phyloP scores from a whole-genome alignment of 2,797 vertebrate species.

The Loris lydekkerianus region DNA sequence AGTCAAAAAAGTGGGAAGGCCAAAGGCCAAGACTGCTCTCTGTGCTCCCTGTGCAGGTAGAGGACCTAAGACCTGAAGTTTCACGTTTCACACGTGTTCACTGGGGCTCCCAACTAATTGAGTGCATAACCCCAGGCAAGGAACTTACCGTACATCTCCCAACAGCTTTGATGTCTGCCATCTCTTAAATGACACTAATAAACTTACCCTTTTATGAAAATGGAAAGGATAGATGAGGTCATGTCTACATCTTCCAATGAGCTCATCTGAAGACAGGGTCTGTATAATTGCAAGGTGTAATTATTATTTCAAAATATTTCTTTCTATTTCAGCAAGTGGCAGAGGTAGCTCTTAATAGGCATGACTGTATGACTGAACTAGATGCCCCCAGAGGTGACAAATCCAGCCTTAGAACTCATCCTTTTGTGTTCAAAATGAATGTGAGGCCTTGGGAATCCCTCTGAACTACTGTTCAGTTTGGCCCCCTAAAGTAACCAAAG shows the following conservation, averaged over 20 bases:
- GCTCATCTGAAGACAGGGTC: slow-evolving; percentile 66
- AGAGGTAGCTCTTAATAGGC: not conserved
- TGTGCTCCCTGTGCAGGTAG: not conserved
- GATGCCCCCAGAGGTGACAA: not conserved
- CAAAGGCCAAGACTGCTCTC: not conserved
- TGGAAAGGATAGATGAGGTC: slow-evolving; percentile 66
- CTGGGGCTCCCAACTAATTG: not conserved
- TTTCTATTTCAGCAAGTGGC: slow-evolving; percentile 21
- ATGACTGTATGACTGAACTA: not conserved
- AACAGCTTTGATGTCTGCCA: slow-evolving; percentile 63
- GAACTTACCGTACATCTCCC: not conserved
- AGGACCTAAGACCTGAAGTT: not conserved
- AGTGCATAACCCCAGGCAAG: slow-evolving; percentile 4
- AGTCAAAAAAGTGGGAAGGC: not conserved
- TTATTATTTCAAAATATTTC: slow-evolving; percentile 61
- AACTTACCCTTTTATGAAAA: not conserved
- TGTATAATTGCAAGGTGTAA: slow-evolving; percentile 70
- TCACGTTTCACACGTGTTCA: not conserved
- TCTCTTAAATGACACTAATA: not conserved
- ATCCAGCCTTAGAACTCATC: not conserved
- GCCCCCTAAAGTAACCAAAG: not conserved
- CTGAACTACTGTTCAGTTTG: not conserved
- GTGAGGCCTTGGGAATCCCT: not conserved
- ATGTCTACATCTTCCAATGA: slow-evolving; percentile 69
- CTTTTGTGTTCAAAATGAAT: slow-evolving; percentile 43